These are phyloP conservation scores for Pachyseris speciosa DNA, from an alignment of 64 coral and sea anemone genomes.

Conservation along the genomic window DNA sequence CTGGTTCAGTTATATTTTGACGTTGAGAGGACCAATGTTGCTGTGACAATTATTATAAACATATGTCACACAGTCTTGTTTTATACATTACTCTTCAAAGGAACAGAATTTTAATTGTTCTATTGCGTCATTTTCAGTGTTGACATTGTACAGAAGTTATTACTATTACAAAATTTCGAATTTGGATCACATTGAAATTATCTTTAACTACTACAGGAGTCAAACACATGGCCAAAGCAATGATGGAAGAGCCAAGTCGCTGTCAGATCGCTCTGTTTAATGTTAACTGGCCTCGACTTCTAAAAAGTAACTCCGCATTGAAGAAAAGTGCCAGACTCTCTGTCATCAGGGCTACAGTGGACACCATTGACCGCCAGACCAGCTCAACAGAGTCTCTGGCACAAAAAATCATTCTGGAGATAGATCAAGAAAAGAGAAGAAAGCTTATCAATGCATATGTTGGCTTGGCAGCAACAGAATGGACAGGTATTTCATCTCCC, in stretches of 20 bases:
- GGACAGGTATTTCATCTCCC: conserved; percentile 12
- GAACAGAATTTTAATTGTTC: too few species aligned
- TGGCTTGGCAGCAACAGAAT: not conserved
- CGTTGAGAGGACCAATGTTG: too few species aligned
- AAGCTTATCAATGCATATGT: conserved; percentile 45
- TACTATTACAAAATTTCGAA: too few species aligned
- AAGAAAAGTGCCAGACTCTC: not conserved
- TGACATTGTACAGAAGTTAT: too few species aligned
- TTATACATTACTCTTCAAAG: too few species aligned
- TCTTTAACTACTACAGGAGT: too few species aligned
- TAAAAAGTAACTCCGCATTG: conserved; percentile 13
- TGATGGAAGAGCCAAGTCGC: conserved; percentile 4
- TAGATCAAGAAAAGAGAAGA: conserved; percentile 14
- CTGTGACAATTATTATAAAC: too few species aligned
- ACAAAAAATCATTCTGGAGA: conserved; percentile 44
- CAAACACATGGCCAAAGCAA: conserved; percentile 24
- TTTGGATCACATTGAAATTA: too few species aligned
- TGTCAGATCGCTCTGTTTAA: conserved; percentile 23
- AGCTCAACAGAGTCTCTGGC: not conserved
- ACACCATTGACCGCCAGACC: not conserved
- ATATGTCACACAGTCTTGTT: too few species aligned
- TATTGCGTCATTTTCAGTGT: too few species aligned
- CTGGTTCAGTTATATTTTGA: too few species aligned
- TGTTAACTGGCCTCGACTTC: conserved; percentile 17
- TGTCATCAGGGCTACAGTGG: not conserved